Conservation (phyloP, 1,140 invertebrate species). For the Scaptomyza graminum region DNA sequence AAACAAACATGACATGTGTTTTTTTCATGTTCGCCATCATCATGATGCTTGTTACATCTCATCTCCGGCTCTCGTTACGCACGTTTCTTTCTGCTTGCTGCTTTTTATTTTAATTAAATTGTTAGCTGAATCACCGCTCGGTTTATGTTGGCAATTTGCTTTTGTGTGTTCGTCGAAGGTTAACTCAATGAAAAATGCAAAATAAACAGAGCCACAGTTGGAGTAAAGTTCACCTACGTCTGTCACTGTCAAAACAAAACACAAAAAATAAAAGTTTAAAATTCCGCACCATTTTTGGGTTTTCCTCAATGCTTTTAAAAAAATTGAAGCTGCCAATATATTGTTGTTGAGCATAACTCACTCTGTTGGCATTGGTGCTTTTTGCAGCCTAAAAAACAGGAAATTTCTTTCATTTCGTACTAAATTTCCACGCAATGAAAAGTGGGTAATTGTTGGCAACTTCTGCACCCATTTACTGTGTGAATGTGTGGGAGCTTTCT, state of each 20-base stretch:
- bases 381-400: not conserved
- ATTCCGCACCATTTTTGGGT: slow-evolving; percentile 4
- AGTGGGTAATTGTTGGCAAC: slow-evolving; percentile 19
- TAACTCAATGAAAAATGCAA: slow-evolving; percentile 20
- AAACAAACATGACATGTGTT: slow-evolving; percentile 32
- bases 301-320: slow-evolving; percentile 16
- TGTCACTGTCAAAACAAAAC: slow-evolving; percentile 27
- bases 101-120: slow-evolving; percentile 52
- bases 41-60: slow-evolving; percentile 18
- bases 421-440: slow-evolving; percentile 18
- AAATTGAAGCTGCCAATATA: slow-evolving; percentile 41
- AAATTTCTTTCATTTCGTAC: slow-evolving; percentile 22
- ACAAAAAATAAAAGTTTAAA: not conserved
- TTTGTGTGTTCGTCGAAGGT: slow-evolving; percentile 25
- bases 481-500: not conserved
- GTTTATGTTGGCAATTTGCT: not conserved
- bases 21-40: slow-evolving; percentile 23
- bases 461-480: not conserved
- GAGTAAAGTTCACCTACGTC: slow-evolving; percentile 25
- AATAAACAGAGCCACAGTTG: slow-evolving; percentile 18
- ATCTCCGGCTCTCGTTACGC: not conserved
- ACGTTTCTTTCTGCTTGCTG: not conserved
- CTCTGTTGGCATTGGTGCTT: slow-evolving; percentile 9
- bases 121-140: slow-evolving; percentile 35
- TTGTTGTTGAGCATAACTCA: slow-evolving; percentile 29